Conservation (phyloP, 2,797 vertebrate species). For the Molossus molossus region DNA sequence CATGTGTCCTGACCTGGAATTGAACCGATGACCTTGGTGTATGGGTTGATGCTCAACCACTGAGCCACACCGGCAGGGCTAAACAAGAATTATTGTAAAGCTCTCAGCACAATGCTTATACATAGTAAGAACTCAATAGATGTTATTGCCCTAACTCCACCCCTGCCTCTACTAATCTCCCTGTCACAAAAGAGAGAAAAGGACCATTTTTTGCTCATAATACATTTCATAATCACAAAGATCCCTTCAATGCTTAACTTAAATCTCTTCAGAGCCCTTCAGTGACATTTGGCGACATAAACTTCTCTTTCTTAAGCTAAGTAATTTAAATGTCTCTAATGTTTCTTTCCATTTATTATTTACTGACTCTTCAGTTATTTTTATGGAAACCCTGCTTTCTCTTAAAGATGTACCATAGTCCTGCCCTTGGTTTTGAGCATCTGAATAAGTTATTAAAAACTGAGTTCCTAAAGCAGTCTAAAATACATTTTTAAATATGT, state of each 20-base stretch:
- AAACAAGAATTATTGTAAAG: conserved; percentile 11
- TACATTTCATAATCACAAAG: neutral
- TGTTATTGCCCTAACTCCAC: neutral
- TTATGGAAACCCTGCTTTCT: conserved; percentile 7
- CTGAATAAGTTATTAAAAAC: neutral
- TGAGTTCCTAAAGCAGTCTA: neutral
- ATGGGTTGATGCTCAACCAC: no score
- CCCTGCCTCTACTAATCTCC: neutral
- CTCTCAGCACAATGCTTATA: neutral
- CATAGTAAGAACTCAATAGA: neutral
- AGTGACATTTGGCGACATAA: neutral
- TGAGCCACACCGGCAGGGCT: neutral
- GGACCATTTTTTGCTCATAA: neutral
- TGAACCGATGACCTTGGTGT: no score
- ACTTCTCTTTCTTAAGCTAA: neutral
- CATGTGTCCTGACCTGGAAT: no score
- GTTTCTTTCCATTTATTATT: neutral
- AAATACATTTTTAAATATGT: neutral
- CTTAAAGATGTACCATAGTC: neutral
- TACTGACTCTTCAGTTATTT: conserved; percentile 23
- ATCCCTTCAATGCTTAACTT: neutral
- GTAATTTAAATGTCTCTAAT: neutral
- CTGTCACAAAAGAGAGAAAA: neutral
- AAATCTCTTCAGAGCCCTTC: neutral
- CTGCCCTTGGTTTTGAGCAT: conserved; percentile 41